These are phyloP conservation scores for Nemoura dubitans DNA, from an alignment of 2,888 invertebrate species.

Conservation along the genomic window DNA sequence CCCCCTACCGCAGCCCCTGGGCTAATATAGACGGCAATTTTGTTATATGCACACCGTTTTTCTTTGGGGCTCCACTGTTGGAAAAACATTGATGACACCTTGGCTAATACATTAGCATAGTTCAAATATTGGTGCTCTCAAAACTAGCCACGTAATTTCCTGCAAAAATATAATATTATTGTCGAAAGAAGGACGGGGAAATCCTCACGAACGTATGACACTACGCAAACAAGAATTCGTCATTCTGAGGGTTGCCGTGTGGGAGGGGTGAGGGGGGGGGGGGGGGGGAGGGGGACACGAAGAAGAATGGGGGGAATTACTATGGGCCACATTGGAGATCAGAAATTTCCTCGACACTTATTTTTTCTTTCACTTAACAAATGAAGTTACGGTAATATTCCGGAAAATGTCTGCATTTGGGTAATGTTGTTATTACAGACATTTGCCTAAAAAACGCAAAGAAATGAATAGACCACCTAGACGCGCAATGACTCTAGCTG, in stretches of 20 bases:
- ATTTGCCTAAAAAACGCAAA: no score
- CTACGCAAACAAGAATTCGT: constrained; percentile 50
- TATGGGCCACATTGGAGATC: neutral
- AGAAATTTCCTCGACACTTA: neutral
- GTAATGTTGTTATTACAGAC: no score
- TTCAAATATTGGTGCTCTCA: constrained; percentile 36
- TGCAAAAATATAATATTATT: constrained; percentile 32
- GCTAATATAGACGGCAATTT: neutral
- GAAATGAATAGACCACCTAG: no score
- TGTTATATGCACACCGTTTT: neutral
- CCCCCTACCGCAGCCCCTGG: neutral
- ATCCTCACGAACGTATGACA: constrained; percentile 18
- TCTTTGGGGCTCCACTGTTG: neutral
- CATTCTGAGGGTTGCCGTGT: constrained; percentile 36
- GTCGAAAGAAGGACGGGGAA: constrained; percentile 24
- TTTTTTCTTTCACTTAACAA: no score
- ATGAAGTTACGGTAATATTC: no score
- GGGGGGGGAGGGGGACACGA: neutral
- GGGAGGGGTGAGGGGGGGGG: neutral
- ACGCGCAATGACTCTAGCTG: no score
- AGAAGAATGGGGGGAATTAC: neutral
- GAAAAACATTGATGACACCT: neutral
- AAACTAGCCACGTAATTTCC: constrained; percentile 33
- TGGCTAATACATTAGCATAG: constrained; percentile 26
- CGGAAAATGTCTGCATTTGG: no score